Evolutionary conservation across 2,113 vertebrate species (phyloP).

Genomic region (Scolopax mira): DNA sequence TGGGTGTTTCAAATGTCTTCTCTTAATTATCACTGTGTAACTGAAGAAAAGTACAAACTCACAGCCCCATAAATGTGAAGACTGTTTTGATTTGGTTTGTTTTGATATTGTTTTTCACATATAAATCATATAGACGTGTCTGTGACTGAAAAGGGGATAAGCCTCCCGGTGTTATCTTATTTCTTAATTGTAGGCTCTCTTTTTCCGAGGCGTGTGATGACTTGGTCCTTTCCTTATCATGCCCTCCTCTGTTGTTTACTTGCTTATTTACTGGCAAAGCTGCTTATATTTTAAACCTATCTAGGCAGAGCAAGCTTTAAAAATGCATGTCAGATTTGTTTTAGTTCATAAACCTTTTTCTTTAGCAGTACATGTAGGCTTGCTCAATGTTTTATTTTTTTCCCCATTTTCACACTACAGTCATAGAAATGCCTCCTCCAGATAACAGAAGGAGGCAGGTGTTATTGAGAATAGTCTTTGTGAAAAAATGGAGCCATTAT

Average conservation of each 20-base stretch:
- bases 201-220: slow-evolving; percentile 9
- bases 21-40: slow-evolving; percentile 73
- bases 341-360: slow-evolving; percentile 40
- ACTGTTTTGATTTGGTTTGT: slow-evolving; percentile 64
- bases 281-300: slow-evolving; percentile 39
- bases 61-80: slow-evolving; percentile 43
- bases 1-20: slow-evolving; percentile 72
- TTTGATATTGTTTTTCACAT: slow-evolving; percentile 66
- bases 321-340: slow-evolving; percentile 21
- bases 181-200: slow-evolving; percentile 57
- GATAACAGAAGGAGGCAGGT: slow-evolving; percentile 27
- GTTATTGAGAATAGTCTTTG: slow-evolving; percentile 24
- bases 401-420: background rate
- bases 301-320: slow-evolving; percentile 4
- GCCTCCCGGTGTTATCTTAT: slow-evolving; percentile 55
- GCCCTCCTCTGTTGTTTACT: slow-evolving; percentile 43
- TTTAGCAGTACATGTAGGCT: background rate
- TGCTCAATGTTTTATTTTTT: background rate
- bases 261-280: slow-evolving; percentile 49
- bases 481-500: slow-evolving; percentile 19
- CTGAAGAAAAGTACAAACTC: slow-evolving; percentile 49
- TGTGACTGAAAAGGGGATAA: slow-evolving; percentile 12
- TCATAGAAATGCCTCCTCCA: slow-evolving; percentile 8
- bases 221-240: slow-evolving; percentile 42
- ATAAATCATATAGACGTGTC: slow-evolving; percentile 62